phyloP scores from a whole-genome alignment of 2,888 invertebrate genomes.

The Synanthedon andrenaeformis region DNA sequence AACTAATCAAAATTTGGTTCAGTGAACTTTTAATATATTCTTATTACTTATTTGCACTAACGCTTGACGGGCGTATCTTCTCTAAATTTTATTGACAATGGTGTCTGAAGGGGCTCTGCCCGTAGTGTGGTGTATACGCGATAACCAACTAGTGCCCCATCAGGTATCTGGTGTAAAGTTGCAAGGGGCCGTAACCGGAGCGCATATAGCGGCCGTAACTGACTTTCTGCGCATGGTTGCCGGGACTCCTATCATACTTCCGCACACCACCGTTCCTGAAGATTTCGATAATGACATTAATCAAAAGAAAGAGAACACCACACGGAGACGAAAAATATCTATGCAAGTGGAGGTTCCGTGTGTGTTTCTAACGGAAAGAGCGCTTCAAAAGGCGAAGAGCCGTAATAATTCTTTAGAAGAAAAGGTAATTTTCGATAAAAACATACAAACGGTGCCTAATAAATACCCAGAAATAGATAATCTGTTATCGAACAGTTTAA shows the following conservation, averaged over 20 bases:
- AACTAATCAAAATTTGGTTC: constrained; percentile 25
- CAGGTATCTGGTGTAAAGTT: constrained; percentile 76
- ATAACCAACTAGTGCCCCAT: constrained; percentile 76
- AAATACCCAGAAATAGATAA: constrained; percentile 41
- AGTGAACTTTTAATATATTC: neutral
- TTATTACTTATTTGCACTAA: neutral
- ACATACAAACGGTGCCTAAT: constrained; percentile 36
- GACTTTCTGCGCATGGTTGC: constrained; percentile 75
- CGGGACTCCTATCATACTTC: constrained; percentile 73
- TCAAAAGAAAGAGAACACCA: constrained; percentile 52
- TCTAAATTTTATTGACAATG: constrained; percentile 43
- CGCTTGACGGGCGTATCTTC: neutral
- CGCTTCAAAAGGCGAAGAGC: constrained; percentile 56
- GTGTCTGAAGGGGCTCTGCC: constrained; percentile 72
- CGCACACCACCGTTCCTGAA: constrained; percentile 50
- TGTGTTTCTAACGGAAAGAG: constrained; percentile 64
- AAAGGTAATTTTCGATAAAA: constrained; percentile 48
- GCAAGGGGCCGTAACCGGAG: constrained; percentile 74
- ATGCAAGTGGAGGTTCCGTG: constrained; percentile 69
- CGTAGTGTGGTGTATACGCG: constrained; percentile 77
- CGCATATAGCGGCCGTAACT: constrained; percentile 74
- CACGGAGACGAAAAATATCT: constrained; percentile 59
- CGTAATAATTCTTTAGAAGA: constrained; percentile 60
- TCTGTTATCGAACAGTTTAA: constrained; percentile 37
- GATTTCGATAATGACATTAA: constrained; percentile 55